Percentiles rank a stretch among this genome's conserved stretches.
Evolutionary conservation across 2,888 invertebrate species (phyloP).

Genomic region (Athetis lepigone): DNA sequence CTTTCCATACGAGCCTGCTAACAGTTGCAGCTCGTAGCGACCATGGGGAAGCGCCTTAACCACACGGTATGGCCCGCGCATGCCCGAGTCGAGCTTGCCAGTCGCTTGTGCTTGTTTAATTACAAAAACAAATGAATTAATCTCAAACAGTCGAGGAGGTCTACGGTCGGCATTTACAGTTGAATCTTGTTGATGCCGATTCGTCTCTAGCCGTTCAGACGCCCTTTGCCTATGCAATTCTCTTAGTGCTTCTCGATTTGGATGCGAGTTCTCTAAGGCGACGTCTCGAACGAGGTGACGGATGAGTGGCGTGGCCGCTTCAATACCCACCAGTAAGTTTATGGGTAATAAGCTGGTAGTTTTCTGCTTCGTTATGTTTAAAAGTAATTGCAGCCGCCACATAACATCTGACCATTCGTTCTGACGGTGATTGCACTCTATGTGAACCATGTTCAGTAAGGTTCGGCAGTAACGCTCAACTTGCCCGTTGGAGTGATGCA

Average conservation of each 20-base stretch:
- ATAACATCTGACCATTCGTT: too few species aligned
- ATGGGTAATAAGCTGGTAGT: neutral
- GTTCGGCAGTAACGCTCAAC: too few species aligned
- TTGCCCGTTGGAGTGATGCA: too few species aligned
- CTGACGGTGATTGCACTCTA: too few species aligned
- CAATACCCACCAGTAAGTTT: slow-evolving; percentile 9
- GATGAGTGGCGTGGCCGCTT: slow-evolving; percentile 22
- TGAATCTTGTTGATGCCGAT: neutral
- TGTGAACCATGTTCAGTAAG: too few species aligned
- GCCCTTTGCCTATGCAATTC: slow-evolving; percentile 2
- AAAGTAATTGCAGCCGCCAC: too few species aligned
- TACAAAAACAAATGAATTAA: slow-evolving; percentile 3
- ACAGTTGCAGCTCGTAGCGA: neutral
- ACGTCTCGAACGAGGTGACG: neutral
- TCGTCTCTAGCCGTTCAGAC: neutral
- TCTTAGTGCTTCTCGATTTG: neutral
- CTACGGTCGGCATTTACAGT: neutral
- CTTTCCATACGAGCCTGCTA: neutral
- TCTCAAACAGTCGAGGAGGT: neutral
- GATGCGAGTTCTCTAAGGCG: neutral
- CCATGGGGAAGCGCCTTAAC: neutral
- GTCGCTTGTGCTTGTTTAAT: neutral
- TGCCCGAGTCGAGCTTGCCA: slow-evolving; percentile 1
- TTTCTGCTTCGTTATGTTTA: slow-evolving; percentile 1
- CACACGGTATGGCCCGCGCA: slow-evolving; percentile 12